Evolutionary conservation across 37 sponge, comb jelly and placozoan genomes (phyloP).

Genomic region (Haliclona indistincta): DNA sequence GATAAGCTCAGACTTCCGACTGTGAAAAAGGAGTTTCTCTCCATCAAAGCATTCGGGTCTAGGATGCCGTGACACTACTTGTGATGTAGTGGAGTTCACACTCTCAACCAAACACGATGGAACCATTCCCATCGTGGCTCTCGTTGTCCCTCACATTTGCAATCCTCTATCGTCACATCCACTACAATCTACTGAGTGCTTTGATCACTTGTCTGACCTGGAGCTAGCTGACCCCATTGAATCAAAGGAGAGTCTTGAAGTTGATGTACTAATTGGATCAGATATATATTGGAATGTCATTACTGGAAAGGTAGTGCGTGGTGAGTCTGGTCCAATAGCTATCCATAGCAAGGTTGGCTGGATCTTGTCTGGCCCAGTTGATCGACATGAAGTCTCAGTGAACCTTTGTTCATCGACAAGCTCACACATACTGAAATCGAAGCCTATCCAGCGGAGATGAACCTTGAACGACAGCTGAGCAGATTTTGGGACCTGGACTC

Average conservation of each 20-base stretch:
- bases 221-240: slow-evolving; percentile 19
- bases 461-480: slow-evolving; percentile 1
- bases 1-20: background rate
- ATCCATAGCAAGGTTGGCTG: slow-evolving; percentile 24
- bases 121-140: background rate
- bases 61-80: background rate
- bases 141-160: slow-evolving; percentile 22
- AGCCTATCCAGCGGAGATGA: background rate
- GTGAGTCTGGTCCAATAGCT: slow-evolving; percentile 18
- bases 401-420: background rate
- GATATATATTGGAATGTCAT: slow-evolving; percentile 32
- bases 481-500: slow-evolving; percentile 24
- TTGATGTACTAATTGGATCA: slow-evolving; percentile 16
- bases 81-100: slow-evolving; percentile 24
- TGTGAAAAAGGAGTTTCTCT: background rate
- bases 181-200: background rate
- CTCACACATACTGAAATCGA: slow-evolving; percentile 13
- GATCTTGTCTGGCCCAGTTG: slow-evolving; percentile 14
- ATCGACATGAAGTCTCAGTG: background rate
- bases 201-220: slow-evolving; percentile 5
- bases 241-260: background rate
- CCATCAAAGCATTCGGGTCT: slow-evolving; percentile 25
- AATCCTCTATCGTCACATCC: slow-evolving; percentile 7
- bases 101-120: slow-evolving; percentile 7
- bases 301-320: slow-evolving; percentile 13